Percentiles rank a stretch among this genome's conserved stretches.
Evolutionary conservation across 2,797 vertebrate genomes (phyloP).

Genomic region (Rhabdophis nuchalis): DNA sequence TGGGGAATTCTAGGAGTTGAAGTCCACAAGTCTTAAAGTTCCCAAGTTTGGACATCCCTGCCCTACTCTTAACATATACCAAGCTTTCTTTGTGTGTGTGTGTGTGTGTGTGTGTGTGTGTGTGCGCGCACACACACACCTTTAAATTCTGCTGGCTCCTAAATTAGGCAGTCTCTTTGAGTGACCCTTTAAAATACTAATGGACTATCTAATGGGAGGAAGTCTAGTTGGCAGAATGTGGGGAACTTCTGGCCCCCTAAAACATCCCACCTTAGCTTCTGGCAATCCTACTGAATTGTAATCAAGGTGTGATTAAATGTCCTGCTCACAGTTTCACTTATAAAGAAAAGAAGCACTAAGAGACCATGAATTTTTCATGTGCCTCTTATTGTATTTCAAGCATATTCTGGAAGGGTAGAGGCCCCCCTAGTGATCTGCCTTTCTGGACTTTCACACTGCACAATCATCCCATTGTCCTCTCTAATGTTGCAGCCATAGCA

Average conservation of each 20-base stretch:
- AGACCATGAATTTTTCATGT: not conserved
- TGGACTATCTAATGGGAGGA: not conserved
- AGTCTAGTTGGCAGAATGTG: not conserved
- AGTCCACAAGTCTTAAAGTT: no score
- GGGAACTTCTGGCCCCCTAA: not conserved
- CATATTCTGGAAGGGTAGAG: not conserved
- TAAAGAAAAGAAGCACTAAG: not conserved
- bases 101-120: no score
- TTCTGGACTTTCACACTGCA: no score
- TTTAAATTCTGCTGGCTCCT: not conserved
- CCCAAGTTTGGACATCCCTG: no score
- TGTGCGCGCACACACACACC: no score
- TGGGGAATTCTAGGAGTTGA: no score
- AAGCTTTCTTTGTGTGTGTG: no score
- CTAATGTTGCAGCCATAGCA: not conserved
- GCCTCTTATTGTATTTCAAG: not conserved
- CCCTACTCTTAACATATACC: not conserved
- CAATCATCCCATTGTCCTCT: not conserved
- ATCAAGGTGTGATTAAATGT: not conserved
- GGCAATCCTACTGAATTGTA: not conserved
- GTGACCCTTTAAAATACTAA: not conserved
- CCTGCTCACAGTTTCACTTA: not conserved
- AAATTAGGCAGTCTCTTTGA: not conserved
- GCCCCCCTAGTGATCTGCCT: not conserved
- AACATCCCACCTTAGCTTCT: not conserved